A percentile compares a stretch with the other conserved stretches of the same genome.
Evolutionary conservation across 1,140 invertebrate species (phyloP).

Genomic region (Hesperophylax magnus): DNA sequence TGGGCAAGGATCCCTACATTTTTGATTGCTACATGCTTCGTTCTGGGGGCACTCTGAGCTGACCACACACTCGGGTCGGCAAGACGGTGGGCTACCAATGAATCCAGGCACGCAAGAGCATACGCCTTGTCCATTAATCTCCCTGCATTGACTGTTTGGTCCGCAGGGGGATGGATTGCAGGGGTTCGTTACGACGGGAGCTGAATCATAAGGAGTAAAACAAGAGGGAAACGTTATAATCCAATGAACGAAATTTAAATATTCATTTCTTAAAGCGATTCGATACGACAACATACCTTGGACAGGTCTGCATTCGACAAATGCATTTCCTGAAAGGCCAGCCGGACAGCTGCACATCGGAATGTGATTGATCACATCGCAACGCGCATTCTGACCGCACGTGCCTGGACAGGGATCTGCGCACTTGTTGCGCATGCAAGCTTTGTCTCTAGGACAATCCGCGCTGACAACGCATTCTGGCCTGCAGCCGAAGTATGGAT

Average conservation of each 20-base stretch:
- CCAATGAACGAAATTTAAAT: no score
- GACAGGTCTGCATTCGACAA: conserved; percentile 71
- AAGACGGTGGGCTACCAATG: conserved; percentile 76
- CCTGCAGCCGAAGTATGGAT: conserved; percentile 73
- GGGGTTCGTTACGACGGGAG: conserved; percentile 64
- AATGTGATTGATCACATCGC: conserved; percentile 78
- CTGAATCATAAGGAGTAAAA: conserved; percentile 7
- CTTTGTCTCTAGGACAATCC: conserved; percentile 76
- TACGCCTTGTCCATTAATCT: conserved; percentile 70
- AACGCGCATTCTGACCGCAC: conserved; percentile 77
- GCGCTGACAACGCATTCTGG: conserved; percentile 79
- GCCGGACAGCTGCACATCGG: conserved; percentile 77
- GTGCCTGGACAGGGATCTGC: conserved; percentile 80
- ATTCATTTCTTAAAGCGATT: background rate
- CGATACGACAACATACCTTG: conserved; percentile 63
- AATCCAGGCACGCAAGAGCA: conserved; percentile 76
- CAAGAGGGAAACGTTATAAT: no score
- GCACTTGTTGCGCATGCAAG: conserved; percentile 82
- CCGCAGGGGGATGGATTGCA: conserved; percentile 76
- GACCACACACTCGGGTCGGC: conserved; percentile 76
- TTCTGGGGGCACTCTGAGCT: conserved; percentile 76
- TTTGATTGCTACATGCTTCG: conserved; percentile 75
- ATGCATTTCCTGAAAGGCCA: conserved; percentile 75
- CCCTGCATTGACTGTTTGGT: conserved; percentile 75
- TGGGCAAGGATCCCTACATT: conserved; percentile 76